Base-by-base conservation (phyloP, 1,140 invertebrate species). In the Musca vetustissima region DNA sequence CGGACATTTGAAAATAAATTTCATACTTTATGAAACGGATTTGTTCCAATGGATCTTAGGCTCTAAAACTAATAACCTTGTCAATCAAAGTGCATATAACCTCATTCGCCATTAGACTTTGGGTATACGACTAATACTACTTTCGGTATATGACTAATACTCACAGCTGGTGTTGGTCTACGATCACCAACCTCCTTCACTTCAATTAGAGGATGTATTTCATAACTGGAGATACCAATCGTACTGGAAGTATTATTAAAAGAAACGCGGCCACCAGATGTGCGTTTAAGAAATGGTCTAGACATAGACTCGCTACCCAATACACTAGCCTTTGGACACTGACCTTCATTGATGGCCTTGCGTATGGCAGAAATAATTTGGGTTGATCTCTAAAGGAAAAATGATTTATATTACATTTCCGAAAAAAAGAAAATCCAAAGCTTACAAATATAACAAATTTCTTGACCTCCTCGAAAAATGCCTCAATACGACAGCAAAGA, bases 151-250 rank as follows among this genome's bases (percentile, higher is more conserved):
- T 36, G 47, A 32, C 13, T 64, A 28, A 17, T 64, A 17, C 43
- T 69, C 69, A 73, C 72, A 8, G 76, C 76, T 15, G 79, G 79
- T 7, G 79, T 81, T 15, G 79, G 71, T 3, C 72, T 72, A 4
- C 79, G 70, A 2, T 73, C 74, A 6, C 61, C 15, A n/a, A 74
- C 75, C 1, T 73, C 57, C 7, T 75, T 74, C 1, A 81, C 66
- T 65, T 81, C 79, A 11, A 80, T 73, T 50, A 80, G 76, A 47
- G 78, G 78, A 75, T 80, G 72, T 9, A 80, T 80, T 50, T 76
- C 76, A 64, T 79, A 81, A 68, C 79, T 81, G 25, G 75, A 74
- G 47, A 76, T 70, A 19, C 79, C 79, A 69, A 81, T 81, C 36
- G 77, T 78, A 65, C 71, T 71, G 15, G 76, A 74, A 17, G 76